These are phyloP conservation scores for Pachypsylla venusta DNA, from an alignment of 1,140 invertebrate genomes.

Conservation along the genomic window DNA sequence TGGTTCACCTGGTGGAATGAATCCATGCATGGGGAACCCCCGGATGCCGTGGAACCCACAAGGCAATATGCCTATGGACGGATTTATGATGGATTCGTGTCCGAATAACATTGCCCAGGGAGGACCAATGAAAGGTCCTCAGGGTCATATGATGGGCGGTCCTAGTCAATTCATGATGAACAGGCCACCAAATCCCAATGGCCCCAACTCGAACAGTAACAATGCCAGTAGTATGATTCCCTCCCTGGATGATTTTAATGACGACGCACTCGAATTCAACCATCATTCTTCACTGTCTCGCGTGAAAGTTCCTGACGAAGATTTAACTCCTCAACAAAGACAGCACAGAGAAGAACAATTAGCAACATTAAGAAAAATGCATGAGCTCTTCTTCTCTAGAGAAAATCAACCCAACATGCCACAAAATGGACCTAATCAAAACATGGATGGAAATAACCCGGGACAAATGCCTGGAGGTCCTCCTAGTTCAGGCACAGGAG, in stretches of 20 bases:
- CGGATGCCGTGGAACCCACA: slow-evolving; percentile 13
- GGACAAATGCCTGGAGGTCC: slow-evolving; percentile 29
- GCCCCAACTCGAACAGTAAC: slow-evolving; percentile 10
- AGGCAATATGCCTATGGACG: slow-evolving; percentile 23
- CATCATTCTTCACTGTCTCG: slow-evolving; percentile 10
- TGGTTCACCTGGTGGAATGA: slow-evolving; percentile 16
- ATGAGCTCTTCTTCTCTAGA: slow-evolving; percentile 67
- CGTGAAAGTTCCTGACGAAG: slow-evolving; percentile 88
- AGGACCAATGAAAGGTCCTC: slow-evolving; percentile 33
- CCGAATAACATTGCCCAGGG: slow-evolving; percentile 27
- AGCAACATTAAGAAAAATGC: slow-evolving; percentile 80
- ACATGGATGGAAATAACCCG: slow-evolving; percentile 24
- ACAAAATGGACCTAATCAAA: slow-evolving; percentile 24
- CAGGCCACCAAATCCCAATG: slow-evolving; percentile 21
- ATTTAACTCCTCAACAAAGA: slow-evolving; percentile 87
- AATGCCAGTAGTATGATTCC: slow-evolving; percentile 20
- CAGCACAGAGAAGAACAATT: slow-evolving; percentile 84
- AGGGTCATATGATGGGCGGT: slow-evolving; percentile 30
- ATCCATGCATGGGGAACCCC: slow-evolving; percentile 16
- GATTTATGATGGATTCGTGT: slow-evolving; percentile 28
- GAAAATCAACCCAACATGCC: slow-evolving; percentile 42
- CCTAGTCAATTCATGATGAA: slow-evolving; percentile 28
- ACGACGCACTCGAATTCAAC: slow-evolving; percentile 14
- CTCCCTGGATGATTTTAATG: slow-evolving; percentile 25
- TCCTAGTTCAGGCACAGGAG: slow-evolving; percentile 30